Percentiles rank a stretch among this genome's conserved stretches.
Evolutionary conservation across 1,140 invertebrate species (phyloP).

Genomic region (Drosophila ironensis): DNA sequence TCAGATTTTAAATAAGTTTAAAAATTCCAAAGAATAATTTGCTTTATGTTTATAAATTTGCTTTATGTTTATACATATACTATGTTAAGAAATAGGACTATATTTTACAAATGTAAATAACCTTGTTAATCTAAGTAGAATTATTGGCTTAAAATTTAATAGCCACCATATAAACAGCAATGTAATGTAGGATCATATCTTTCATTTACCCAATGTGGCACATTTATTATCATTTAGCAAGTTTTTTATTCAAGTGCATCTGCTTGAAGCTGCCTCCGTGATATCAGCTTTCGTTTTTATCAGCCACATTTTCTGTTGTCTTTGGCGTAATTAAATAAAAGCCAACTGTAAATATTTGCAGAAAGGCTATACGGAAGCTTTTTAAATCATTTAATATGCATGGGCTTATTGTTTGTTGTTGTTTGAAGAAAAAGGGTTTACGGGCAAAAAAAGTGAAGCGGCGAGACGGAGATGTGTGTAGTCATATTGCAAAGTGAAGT

Average conservation of each 20-base stretch:
- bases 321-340: slow-evolving; percentile 63
- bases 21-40: not conserved
- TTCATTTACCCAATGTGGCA: not conserved
- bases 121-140: too few relatives aligned
- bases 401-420: slow-evolving; percentile 10
- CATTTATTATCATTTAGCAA: not conserved
- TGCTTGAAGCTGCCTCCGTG: slow-evolving; percentile 4
- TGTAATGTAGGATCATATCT: too few relatives aligned
- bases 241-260: not conserved
- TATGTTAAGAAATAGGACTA: too few relatives aligned
- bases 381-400: slow-evolving; percentile 53
- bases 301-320: slow-evolving; percentile 19
- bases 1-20: not conserved
- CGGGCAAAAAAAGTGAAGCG: slow-evolving; percentile 17
- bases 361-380: slow-evolving; percentile 77
- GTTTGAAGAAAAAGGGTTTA: slow-evolving; percentile 5
- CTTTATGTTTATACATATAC: too few relatives aligned
- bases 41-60: not conserved
- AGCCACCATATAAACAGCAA: too few relatives aligned
- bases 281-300: slow-evolving; percentile 54
- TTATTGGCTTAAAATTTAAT: too few relatives aligned
- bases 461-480: slow-evolving; percentile 11
- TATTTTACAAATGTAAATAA: too few relatives aligned
- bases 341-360: slow-evolving; percentile 75
- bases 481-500: slow-evolving; percentile 68